phyloP scores from a whole-genome alignment of 2,113 vertebrate species.

The Megaceryle maxima region DNA sequence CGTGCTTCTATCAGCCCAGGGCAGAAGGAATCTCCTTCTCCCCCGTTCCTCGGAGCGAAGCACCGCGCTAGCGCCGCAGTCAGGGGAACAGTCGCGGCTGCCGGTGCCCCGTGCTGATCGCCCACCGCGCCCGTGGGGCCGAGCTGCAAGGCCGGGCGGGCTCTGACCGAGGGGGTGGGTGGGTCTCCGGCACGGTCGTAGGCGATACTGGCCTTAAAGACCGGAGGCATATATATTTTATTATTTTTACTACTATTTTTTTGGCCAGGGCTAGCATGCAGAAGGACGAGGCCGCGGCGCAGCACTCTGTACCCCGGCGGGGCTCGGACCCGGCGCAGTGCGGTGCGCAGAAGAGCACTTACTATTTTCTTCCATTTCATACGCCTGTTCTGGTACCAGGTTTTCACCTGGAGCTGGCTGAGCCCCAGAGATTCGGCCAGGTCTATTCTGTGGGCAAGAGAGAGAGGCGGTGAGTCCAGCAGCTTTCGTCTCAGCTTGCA shows the following conservation, averaged over 20 bases:
- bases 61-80: not conserved
- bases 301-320: no score
- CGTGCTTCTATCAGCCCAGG: not conserved
- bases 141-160: not conserved
- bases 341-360: conserved; percentile 65
- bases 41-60: not conserved
- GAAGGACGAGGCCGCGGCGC: not conserved
- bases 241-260: not conserved
- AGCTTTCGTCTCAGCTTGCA: not conserved
- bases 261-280: not conserved
- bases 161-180: not conserved
- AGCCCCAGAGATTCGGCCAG: conserved; percentile 97
- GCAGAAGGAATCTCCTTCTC: no score
- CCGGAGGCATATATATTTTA: not conserved
- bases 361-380: conserved; percentile 99
- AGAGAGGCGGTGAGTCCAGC: not conserved
- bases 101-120: not conserved
- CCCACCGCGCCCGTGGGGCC: not conserved
- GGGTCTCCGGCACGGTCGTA: rapidly evolving
- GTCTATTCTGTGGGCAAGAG: conserved; percentile 88
- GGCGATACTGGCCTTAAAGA: not conserved
- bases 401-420: conserved; percentile 98
- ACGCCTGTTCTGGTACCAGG: conserved; percentile 98
- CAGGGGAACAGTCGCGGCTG: not conserved
- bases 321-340: not conserved